Percentiles rank a stretch among this genome's conserved stretches.
Evolutionary conservation across 1,140 invertebrate genomes (phyloP).

Genomic region (Amphibalanus amphitrite): DNA sequence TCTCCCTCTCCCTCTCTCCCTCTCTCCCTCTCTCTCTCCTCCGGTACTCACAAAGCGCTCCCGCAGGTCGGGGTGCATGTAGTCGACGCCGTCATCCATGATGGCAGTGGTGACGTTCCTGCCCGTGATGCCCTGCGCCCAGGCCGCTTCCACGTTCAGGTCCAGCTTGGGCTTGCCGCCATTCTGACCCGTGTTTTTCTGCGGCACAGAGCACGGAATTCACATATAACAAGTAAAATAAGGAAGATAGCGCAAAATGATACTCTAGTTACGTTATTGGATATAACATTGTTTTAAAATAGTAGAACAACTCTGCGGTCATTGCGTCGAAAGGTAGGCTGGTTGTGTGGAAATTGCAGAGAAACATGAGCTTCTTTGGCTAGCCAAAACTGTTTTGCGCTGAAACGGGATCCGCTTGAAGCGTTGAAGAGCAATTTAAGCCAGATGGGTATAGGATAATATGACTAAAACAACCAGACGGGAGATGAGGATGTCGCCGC

Average conservation of each 20-base stretch:
- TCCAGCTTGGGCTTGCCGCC: conserved; percentile 90
- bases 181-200: conserved; percentile 96
- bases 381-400: background rate
- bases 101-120: conserved; percentile 98
- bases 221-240: background rate
- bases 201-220: conserved; percentile 10
- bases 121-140: conserved; percentile 92
- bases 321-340: background rate
- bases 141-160: conserved; percentile 93
- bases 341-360: background rate
- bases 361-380: background rate
- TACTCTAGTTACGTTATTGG: background rate
- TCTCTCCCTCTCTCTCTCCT: too few relatives aligned
- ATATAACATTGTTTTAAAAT: background rate
- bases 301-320: background rate
- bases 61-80: conserved; percentile 93
- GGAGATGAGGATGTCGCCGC: too few relatives aligned
- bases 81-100: conserved; percentile 99
- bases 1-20: too few relatives aligned
- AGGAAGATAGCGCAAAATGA: background rate
- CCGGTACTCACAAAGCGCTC: conserved; percentile 98
- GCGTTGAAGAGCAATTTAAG: too few relatives aligned
- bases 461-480: too few relatives aligned
- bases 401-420: too few relatives aligned
- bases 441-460: too few relatives aligned